Evolutionary conservation across 1,140 invertebrate genomes (phyloP).

Genomic region (Aphelinus certus): DNA sequence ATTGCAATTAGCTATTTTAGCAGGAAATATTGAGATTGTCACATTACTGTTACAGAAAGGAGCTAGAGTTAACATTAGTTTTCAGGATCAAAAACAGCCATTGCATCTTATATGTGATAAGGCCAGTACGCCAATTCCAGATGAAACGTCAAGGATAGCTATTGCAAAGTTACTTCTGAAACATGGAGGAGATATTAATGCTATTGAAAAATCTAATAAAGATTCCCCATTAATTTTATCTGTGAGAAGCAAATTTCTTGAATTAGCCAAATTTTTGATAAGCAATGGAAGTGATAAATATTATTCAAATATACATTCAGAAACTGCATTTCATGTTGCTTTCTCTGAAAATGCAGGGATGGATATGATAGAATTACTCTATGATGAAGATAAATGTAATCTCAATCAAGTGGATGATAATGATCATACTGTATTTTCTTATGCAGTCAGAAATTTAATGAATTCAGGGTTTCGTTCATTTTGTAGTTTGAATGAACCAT

Average conservation of each 20-base stretch:
- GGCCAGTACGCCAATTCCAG: background rate
- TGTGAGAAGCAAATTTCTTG: slow-evolving; percentile 3
- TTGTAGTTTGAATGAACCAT: slow-evolving; percentile 2
- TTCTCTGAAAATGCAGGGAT: slow-evolving; percentile 6
- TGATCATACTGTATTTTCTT: slow-evolving; percentile 2
- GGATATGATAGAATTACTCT: slow-evolving; percentile 1
- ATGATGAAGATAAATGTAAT: slow-evolving; percentile 4
- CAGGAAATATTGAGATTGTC: slow-evolving; percentile 3
- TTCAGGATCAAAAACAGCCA: slow-evolving; percentile 9
- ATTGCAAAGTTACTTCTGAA: slow-evolving; percentile 9
- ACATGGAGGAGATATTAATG: slow-evolving; percentile 8
- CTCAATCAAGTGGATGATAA: background rate
- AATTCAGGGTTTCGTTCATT: slow-evolving; percentile 1
- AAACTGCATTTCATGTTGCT: slow-evolving; percentile 17
- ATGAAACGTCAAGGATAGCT: slow-evolving; percentile 11
- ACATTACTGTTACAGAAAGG: slow-evolving; percentile 1
- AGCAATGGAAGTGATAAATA: background rate
- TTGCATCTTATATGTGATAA: slow-evolving; percentile 10
- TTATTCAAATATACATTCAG: background rate
- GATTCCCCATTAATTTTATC: slow-evolving; percentile 9
- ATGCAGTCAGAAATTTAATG: slow-evolving; percentile 15
- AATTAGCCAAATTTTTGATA: slow-evolving; percentile 7
- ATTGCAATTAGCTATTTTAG: slow-evolving; percentile 6
- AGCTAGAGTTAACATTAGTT: slow-evolving; percentile 7
- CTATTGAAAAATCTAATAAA: background rate